A percentile compares a stretch with the other conserved stretches of the same genome.
Conservation (phyloP, 1,140 invertebrate genomes). For the Melanaphis sacchari region DNA sequence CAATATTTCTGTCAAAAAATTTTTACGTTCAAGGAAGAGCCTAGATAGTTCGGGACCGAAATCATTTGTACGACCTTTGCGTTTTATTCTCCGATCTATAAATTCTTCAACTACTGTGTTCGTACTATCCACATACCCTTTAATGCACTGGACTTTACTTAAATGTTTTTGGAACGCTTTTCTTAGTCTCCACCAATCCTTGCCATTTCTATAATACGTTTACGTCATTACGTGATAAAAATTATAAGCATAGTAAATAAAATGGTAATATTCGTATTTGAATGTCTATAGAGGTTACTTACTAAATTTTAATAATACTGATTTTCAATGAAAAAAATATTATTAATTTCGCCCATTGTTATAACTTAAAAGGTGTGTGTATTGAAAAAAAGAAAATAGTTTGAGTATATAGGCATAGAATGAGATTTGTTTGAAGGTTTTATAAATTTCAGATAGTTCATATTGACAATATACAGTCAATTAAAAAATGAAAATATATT, state of each 20-base stretch:
- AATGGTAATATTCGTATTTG: not conserved
- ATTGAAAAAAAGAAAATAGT: not conserved
- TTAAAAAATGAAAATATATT: not conserved
- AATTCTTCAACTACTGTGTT: slow-evolving; percentile 75
- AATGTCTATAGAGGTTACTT: not conserved
- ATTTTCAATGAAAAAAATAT: not conserved
- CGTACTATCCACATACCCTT: slow-evolving; percentile 70
- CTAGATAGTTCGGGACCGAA: slow-evolving; percentile 76
- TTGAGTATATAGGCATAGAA: no score
- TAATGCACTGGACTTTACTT: slow-evolving; percentile 74
- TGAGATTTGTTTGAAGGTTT: no score
- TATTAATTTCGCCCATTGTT: not conserved
- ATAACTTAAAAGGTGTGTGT: not conserved
- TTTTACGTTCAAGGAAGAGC: slow-evolving; percentile 80
- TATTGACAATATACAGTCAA: not conserved
- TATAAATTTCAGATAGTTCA: not conserved
- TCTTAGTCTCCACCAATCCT: slow-evolving; percentile 81
- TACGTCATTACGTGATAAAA: not conserved
- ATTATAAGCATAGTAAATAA: not conserved
- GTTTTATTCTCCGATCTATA: slow-evolving; percentile 63
- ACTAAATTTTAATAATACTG: not conserved
- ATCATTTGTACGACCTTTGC: slow-evolving; percentile 64
- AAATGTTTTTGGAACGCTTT: slow-evolving; percentile 81
- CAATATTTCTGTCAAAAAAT: not conserved
- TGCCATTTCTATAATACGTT: slow-evolving; percentile 76